Evolutionary conservation across 2,113 vertebrate species (phyloP), one percentile per base, ranked within the genome.

Genomic region (Halcyon malimbica): DNA sequence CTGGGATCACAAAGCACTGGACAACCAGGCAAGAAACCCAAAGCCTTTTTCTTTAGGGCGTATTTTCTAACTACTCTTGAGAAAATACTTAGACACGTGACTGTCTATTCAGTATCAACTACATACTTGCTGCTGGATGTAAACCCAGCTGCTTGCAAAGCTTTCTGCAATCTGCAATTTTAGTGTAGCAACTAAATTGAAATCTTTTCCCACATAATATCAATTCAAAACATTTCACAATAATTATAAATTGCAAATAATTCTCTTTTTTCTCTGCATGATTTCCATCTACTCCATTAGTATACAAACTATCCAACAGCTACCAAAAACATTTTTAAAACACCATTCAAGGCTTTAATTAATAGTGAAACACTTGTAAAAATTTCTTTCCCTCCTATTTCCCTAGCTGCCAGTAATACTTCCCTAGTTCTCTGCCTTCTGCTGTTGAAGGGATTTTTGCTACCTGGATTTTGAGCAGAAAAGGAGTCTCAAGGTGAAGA

Each of bases 311-410:
- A 88, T 50, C 7, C 44, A 80, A 57, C 50, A 77, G 59, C 39
- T 69, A 92, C 67, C 53, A 85, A 79, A 88, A 89, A 88, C 39
- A 87, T 76, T 93, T 96, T 60, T 8, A 69, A 95, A 95, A 93
- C 33, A 82, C 39, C 29, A 51, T 44, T 93, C 54, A 69, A 85
- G 62, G 69, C 35, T 73, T 53, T 53, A 94, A 85, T 93, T 82
- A 87, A 75, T 75, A 83, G 44, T 5, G 16, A 76, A 85, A 87
- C 33, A 39, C 57, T 85, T 59, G n/a, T 33, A 91, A 46, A 89
- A 94, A 51, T 71, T 87, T 39, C 20, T 85, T 93, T 91, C 64
- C 73, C 59, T 81, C 64, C 41, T 42, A 31, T 48, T 85, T 83
- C 78, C 82, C 37, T 41, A 60, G 50, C 76, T 57, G 48, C 13